phyloP scores from a whole-genome alignment of 1,140 invertebrate genomes.

The Whitmania pigra region DNA sequence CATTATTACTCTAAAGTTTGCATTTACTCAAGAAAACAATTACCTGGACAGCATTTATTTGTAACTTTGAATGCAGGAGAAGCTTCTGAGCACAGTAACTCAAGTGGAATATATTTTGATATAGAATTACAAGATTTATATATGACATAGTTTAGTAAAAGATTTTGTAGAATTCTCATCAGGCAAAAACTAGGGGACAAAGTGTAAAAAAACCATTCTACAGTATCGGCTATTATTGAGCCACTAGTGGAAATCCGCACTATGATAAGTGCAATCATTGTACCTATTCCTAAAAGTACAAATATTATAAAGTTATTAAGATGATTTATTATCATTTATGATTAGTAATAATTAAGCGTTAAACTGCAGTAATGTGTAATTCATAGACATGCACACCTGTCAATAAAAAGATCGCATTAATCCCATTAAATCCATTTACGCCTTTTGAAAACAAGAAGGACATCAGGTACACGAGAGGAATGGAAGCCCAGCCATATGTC shows the following conservation, averaged over 20 bases:
- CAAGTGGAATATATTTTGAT: background rate
- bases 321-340: too few species aligned
- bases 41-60: too few species aligned
- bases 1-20: too few species aligned
- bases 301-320: too few species aligned
- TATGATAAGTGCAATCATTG: too few species aligned
- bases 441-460: constrained; percentile 36
- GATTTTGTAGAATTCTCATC: constrained; percentile 31
- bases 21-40: too few species aligned
- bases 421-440: constrained; percentile 34
- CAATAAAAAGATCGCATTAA: constrained; percentile 35
- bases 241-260: too few species aligned
- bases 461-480: constrained; percentile 37
- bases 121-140: constrained; percentile 4
- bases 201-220: constrained; percentile 40
- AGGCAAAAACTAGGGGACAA: constrained; percentile 37
- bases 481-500: constrained; percentile 35
- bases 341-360: too few species aligned
- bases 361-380: too few species aligned
- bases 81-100: background rate
- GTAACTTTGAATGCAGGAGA: too few species aligned
- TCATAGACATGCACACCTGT: constrained; percentile 10
- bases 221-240: constrained; percentile 25
- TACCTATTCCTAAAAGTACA: too few species aligned
- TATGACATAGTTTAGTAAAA: constrained; percentile 38